Conservation (phyloP, 2,888 invertebrate species). For the Automeris io region DNA sequence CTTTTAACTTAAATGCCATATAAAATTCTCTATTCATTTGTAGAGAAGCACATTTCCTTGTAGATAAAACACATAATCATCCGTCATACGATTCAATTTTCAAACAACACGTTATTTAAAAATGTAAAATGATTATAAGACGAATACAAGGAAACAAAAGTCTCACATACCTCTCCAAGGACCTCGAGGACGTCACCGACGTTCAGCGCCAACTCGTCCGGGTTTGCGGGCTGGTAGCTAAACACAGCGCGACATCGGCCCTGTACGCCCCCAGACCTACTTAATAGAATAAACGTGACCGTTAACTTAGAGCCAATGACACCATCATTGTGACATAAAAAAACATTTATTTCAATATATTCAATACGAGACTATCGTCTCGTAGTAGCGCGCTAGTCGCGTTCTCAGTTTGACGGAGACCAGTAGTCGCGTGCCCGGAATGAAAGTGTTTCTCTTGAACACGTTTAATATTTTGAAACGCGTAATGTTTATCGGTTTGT, state of each 20-base stretch:
- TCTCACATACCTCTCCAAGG: conserved; percentile 81
- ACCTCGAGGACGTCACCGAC: conserved; percentile 95
- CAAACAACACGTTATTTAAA: background rate
- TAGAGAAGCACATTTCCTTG: too few species aligned
- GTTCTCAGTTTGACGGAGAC: conserved; percentile 1
- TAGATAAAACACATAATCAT: too few species aligned
- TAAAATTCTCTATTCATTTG: too few species aligned
- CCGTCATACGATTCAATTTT: background rate
- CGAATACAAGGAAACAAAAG: background rate
- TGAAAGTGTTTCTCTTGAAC: background rate
- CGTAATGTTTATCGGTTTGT: background rate
- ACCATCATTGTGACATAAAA: conserved; percentile 4
- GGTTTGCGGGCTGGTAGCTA: conserved; percentile 94
- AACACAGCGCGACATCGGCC: conserved; percentile 90
- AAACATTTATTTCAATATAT: conserved; percentile 7
- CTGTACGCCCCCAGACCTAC: conserved; percentile 49
- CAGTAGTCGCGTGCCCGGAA: conserved; percentile 5
- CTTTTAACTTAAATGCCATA: too few species aligned
- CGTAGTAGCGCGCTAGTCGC: conserved; percentile 1
- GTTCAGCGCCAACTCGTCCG: conserved; percentile 92
- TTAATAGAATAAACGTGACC: conserved; percentile 10
- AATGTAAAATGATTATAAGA: background rate
- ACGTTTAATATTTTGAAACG: background rate
- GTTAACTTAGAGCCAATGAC: conserved; percentile 8
- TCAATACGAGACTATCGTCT: conserved; percentile 1